Percentiles rank a stretch among this genome's conserved stretches.
phyloP scores from a whole-genome alignment of 2,113 vertebrate genomes.

The Phalacrocorax aristotelis region DNA sequence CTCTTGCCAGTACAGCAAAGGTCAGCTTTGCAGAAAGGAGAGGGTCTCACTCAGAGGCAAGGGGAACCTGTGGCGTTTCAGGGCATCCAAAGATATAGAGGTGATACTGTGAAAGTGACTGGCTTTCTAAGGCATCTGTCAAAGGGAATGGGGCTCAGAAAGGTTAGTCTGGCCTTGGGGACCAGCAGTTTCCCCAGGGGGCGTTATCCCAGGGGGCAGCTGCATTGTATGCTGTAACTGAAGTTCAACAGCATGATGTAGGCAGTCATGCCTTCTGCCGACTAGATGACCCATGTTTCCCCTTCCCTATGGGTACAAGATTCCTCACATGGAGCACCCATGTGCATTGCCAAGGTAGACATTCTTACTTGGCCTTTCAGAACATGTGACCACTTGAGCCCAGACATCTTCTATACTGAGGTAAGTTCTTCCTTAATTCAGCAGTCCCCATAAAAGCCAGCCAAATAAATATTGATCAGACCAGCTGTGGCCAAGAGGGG shows the following conservation, averaged over 20 bases:
- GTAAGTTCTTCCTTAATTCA: not conserved
- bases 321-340: not conserved
- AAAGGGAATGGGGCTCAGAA: not conserved
- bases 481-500: not conserved
- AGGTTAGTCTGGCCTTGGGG: not conserved
- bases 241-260: not conserved
- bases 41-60: not conserved
- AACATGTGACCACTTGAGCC: not conserved
- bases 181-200: not conserved
- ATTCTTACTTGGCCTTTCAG: not conserved
- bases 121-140: not conserved
- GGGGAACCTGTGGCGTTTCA: not conserved
- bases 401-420: not conserved
- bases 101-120: not conserved
- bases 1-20: not conserved
- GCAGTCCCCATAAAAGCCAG: not conserved
- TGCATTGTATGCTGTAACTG: not conserved
- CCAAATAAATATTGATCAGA: not conserved
- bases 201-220: not conserved
- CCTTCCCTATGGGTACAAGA: not conserved
- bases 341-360: not conserved
- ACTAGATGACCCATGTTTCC: not conserved
- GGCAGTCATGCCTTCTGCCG: not conserved
- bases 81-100: not conserved
- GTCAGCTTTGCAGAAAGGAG: not conserved